Evolutionary conservation across 2,113 vertebrate genomes (phyloP), one percentile per base, ranked within the genome.

Genomic region (Illadopsis cleaveri): DNA sequence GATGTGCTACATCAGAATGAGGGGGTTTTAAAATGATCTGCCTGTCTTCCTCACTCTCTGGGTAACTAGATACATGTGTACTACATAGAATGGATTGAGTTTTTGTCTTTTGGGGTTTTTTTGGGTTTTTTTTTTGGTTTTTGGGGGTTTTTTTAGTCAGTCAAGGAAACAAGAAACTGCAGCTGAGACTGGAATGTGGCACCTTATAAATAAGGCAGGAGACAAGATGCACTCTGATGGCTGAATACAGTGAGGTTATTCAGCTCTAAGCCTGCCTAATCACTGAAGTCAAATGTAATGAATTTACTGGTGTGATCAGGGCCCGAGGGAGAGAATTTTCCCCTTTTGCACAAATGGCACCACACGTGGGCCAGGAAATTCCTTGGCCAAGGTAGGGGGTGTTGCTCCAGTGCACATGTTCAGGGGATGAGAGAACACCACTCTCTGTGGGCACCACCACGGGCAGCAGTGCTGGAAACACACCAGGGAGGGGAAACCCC

Each of bases 161-260:
- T 23, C 60, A 83, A 31, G 57, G 65, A 92, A 96, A 84, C 69
- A 83, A 93, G 92, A 93, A 96, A 83, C 82, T 94, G 77, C 88
- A 93, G 56, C 92, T 78, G 82, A 94, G 77, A 80, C 69, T 95
- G 96, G 96, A 96, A 96, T 96, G 92, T 94, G 72, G 90, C 96
- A 94, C 93, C 86, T 96, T 89, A 96, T 96, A 92, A 89, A 96
- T 92, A 94, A 95, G 69, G 80, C 79, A 75, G 88, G 88, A 92
- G 92, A 94, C 80, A 93, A 95, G 94, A 97, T 96, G 90, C 76
- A 96, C 69, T 96, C 90, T 96, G 90, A 96, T 90, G 92, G 88
- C 82, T 94, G 94, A 92, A 86, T 54, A 95, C 90, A 96, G 92
- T 96, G 81, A 93, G 61, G 94, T 92, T 93, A 96, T 96, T 96